phyloP scores from a whole-genome alignment of 1,140 invertebrate species.

The Monomorium pharaonis region DNA sequence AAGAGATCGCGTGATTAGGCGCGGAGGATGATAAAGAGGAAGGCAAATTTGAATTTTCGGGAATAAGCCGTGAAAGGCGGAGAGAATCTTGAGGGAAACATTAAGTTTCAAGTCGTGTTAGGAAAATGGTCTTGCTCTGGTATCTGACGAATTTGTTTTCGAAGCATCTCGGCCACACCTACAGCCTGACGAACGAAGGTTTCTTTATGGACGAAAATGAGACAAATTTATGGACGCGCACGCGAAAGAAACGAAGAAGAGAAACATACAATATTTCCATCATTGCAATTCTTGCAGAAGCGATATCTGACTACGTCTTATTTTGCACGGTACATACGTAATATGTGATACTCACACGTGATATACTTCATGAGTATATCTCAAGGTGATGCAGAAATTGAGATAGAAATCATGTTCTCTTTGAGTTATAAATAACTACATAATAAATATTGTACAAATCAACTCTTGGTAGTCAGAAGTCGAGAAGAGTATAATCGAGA shows the following conservation, averaged over 20 bases:
- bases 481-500: background rate
- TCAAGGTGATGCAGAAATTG: background rate
- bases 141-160: constrained; percentile 41
- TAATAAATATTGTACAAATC: no score
- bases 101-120: background rate
- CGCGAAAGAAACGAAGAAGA: background rate
- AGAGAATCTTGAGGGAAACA: background rate
- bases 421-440: background rate
- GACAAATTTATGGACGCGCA: background rate
- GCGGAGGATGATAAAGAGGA: background rate
- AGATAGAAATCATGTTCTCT: background rate
- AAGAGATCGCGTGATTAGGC: background rate
- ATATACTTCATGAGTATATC: background rate
- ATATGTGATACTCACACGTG: background rate
- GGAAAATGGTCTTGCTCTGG: background rate
- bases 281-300: background rate
- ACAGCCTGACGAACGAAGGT: background rate
- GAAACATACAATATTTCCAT: background rate
- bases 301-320: background rate
- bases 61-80: background rate
- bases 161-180: background rate
- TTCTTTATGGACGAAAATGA: background rate
- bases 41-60: background rate
- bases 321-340: background rate
- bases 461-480: background rate